Percentiles rank a stretch among this genome's conserved stretches.
phyloP scores from a whole-genome alignment of 2,113 vertebrate genomes.

The Prolemur simus region DNA sequence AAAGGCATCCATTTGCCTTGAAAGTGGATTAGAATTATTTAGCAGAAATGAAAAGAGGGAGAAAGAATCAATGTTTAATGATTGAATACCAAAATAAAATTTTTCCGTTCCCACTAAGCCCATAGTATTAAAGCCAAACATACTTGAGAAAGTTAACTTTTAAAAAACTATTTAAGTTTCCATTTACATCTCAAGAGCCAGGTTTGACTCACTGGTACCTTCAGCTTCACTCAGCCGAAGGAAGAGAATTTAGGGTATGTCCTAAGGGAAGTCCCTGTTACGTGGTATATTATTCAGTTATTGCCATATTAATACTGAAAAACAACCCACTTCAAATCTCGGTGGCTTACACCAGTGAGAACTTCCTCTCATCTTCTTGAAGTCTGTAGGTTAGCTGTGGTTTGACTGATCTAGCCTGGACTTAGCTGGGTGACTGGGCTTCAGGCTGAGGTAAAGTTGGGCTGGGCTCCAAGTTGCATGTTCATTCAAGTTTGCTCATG shows the following conservation, averaged over 20 bases:
- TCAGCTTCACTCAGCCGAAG: background rate
- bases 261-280: background rate
- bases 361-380: background rate
- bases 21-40: background rate
- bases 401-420: background rate
- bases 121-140: background rate
- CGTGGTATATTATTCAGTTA: background rate
- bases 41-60: background rate
- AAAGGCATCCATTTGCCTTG: background rate
- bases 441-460: background rate
- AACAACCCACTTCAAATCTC: background rate
- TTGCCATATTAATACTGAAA: background rate
- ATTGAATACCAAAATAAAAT: background rate
- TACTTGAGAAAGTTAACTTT: background rate
- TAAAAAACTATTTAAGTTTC: background rate
- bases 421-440: background rate
- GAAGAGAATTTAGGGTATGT: background rate
- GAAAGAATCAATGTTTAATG: background rate
- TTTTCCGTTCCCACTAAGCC: background rate
- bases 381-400: background rate
- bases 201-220: background rate
- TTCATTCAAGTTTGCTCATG: background rate
- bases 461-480: background rate
- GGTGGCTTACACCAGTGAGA: background rate
- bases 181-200: background rate